These are phyloP conservation scores for Ruditapes philippinarum DNA, from an alignment of 1,140 invertebrate genomes.

Conservation along the genomic window DNA sequence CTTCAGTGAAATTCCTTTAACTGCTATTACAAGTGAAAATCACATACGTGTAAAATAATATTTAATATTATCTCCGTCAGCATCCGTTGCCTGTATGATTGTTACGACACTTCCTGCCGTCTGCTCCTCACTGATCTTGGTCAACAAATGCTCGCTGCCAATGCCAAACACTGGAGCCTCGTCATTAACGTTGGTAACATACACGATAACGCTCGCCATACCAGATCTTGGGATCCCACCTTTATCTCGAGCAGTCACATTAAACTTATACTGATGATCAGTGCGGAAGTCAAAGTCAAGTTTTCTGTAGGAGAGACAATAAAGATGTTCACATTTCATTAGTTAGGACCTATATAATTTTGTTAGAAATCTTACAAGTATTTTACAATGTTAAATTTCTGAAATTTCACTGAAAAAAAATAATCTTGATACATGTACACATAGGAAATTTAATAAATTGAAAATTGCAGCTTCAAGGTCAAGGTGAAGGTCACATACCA, in stretches of 20 bases:
- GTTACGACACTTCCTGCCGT: conserved; percentile 96
- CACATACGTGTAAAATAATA: conserved; percentile 82
- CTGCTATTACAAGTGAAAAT: too few species aligned
- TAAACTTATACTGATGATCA: conserved; percentile 81
- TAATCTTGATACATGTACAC: too few species aligned
- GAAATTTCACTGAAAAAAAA: too few species aligned
- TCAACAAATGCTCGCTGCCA: conserved; percentile 91
- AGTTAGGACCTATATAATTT: too few species aligned
- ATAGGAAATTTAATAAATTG: too few species aligned
- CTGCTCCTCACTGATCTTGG: conserved; percentile 96
- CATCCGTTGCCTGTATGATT: conserved; percentile 96
- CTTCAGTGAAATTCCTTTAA: too few species aligned
- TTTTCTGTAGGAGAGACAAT: conserved; percentile 62
- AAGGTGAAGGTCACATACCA: too few species aligned
- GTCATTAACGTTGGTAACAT: conserved; percentile 85
- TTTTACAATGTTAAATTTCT: too few species aligned
- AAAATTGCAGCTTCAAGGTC: too few species aligned
- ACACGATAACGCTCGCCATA: conserved; percentile 91
- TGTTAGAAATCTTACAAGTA: too few species aligned
- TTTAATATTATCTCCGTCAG: conserved; percentile 90
- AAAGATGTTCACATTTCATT: too few species aligned
- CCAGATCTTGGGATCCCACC: conserved; percentile 87
- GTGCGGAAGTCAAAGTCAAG: conserved; percentile 80
- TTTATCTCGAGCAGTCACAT: conserved; percentile 82
- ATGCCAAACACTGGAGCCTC: conserved; percentile 89